Base-by-base conservation (phyloP, 1,140 invertebrate genomes). In the Rhyzopertha dominica region DNA sequence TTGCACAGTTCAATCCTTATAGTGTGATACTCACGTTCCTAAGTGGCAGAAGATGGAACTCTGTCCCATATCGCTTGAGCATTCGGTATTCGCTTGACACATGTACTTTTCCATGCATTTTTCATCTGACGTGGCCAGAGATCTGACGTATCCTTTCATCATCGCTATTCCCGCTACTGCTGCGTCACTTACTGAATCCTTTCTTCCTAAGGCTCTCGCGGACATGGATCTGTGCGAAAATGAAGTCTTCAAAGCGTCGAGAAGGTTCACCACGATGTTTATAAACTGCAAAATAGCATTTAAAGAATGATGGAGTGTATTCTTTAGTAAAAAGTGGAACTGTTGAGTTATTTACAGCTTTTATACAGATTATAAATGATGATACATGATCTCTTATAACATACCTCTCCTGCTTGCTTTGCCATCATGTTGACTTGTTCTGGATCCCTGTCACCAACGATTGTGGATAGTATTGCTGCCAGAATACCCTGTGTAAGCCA, bases 341-440 rank as follows among this genome's bases (percentile, higher is more conserved):
- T 4, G 16, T 23, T 26, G 3, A 14, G 29, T 10, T 13, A 29
- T 9, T 28, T 10, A 13, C 18, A 31, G 37, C 26, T 28, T 32
- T 37, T 4, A 37, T n/a, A n/a, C n/a, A n/a, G 25, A 41, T 9
- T 9, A 12, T n/a, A 20, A n/a, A 12, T 12, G 13, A 25, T 24
- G 16, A 14, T 17, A 26, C 30, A 8, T 26, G 16, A 18, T 41
- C 24, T 36, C n/a, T n/a, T n/a, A n/a, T n/a, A n/a, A 59, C 82
- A 79, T 84, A 92, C 89, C 86, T 93, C 87, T 69, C 87, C 85
- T 69, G 88, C 87, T 74, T 93, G 88, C 74, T 90, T 90, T 73
- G 87, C 88, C 84, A 91, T 88, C 68, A 81, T 82, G 71, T 86
- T 81, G 62, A 90, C 84, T 73, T 89, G 86, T 68, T 87, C 82